A percentile compares a stretch with the other conserved stretches of the same genome.
phyloP scores from a whole-genome alignment of 2,797 vertebrate species.

The Sebastes melanostomus region DNA sequence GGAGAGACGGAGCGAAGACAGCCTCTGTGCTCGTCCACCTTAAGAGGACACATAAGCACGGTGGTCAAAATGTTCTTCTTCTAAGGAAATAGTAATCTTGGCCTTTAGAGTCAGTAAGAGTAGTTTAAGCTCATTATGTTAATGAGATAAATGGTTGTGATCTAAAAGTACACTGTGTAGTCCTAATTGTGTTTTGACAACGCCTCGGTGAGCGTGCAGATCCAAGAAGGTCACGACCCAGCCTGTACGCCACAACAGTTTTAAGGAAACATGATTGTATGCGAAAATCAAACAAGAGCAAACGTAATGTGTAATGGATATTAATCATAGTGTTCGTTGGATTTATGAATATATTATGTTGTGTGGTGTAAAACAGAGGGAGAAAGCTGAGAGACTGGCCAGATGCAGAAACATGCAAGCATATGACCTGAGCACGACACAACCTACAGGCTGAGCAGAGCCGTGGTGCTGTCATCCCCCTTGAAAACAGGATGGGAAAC shows the following conservation, averaged over 20 bases:
- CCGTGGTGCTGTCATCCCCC: too few species aligned
- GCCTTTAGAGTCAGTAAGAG: constrained; percentile 82
- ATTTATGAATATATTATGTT: background rate
- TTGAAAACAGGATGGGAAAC: background rate
- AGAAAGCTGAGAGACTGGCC: background rate
- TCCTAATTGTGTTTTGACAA: background rate
- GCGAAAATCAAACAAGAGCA: background rate
- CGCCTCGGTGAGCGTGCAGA: background rate
- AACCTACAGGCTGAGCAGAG: background rate
- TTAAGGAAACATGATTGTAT: background rate
- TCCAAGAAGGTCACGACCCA: background rate
- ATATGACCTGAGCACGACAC: background rate
- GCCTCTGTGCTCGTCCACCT: background rate
- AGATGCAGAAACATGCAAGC: background rate
- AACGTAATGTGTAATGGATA: background rate
- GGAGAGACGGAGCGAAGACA: background rate
- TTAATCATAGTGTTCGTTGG: background rate
- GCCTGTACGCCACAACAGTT: background rate
- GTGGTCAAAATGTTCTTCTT: constrained; percentile 47
- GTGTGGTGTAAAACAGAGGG: background rate
- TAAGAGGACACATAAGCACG: background rate
- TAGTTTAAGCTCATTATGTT: constrained; percentile 89
- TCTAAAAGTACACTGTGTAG: constrained; percentile 87
- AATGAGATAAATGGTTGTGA: constrained; percentile 91
- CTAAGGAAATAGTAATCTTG: constrained; percentile 86